Evolutionary conservation across 2,888 invertebrate genomes (phyloP), one percentile per base, ranked within the genome.

Genomic region (Xestoiulus laeticollis): DNA sequence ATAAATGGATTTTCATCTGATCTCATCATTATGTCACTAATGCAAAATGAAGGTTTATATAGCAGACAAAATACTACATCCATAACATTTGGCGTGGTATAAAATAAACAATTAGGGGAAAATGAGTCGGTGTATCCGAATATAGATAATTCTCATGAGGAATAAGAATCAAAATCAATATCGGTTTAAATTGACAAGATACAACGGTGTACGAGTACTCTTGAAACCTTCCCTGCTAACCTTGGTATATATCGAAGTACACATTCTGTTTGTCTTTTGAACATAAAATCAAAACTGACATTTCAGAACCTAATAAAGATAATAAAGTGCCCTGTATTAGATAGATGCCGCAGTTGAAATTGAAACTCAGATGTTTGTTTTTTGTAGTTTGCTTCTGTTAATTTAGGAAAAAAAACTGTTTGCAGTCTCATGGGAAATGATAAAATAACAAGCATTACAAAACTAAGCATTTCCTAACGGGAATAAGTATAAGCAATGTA

Each of bases 121-220:
- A 30, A 78, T 78, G 16, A 78, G 26, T 78, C 78, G 4, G 78
- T 26, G 30, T 6, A 26, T 68, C 22, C 68, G 68, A 68, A 30
- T 30, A 78, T 78, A 78, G 78, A 26, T 78, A 78, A 78, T 78
- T 30, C 78, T 30, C 78, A 30, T 12, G 78, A 78, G 78, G 30
- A 78, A 78, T 78, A 30, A 8, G 78, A 78, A 78, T 30, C 30
- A 30, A 30, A 78, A 78, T 78, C 78, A 78, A 78, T 78, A 78
- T 78, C 30, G 30, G 78, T 12, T 59, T 8, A 78, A 78, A 14
- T 78, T 78, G 78, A 78, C 78, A 26, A 59, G n/a, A 19, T 22
- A n/a, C 59, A 8, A 59, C n/a, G 4, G 59, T 59, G n/a, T 22
- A 59, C 48, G 19, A 26, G 30, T 30, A 26, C 78, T 78, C 30